A percentile compares a stretch with the other conserved stretches of the same genome.
phyloP scores from a whole-genome alignment of 2,113 vertebrate genomes.

The Harpagus bidentatus region DNA sequence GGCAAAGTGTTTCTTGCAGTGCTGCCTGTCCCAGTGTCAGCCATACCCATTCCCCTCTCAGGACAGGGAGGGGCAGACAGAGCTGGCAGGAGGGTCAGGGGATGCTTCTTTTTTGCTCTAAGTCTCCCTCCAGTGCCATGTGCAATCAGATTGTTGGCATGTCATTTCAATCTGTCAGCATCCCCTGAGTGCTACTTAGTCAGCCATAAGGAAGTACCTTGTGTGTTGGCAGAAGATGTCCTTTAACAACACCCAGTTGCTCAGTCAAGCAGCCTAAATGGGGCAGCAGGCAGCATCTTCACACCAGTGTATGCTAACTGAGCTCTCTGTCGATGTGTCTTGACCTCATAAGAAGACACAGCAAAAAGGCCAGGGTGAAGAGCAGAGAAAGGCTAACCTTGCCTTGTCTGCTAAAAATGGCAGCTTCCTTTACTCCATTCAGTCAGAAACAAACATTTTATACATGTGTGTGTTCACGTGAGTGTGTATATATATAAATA shows the following conservation, averaged over 20 bases:
- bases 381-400: conserved; percentile 51
- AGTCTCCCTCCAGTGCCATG: conserved; percentile 62
- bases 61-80: neutral
- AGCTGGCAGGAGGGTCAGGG: conserved; percentile 56
- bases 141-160: conserved; percentile 80
- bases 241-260: conserved; percentile 70
- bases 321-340: conserved; percentile 57
- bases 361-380: conserved; percentile 61
- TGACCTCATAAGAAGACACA: conserved; percentile 73
- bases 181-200: conserved; percentile 72
- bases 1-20: neutral
- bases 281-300: conserved; percentile 71
- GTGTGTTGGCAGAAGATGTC: conserved; percentile 69
- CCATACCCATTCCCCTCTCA: neutral
- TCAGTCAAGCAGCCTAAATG: conserved; percentile 73
- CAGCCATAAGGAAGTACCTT: conserved; percentile 69
- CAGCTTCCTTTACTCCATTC: conserved; percentile 55
- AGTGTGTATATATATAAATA: neutral
- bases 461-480: neutral
- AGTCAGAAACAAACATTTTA: conserved; percentile 55
- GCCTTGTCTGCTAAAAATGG: conserved; percentile 66
- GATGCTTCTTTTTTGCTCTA: conserved; percentile 43
- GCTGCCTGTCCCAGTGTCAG: neutral
- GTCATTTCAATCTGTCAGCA: conserved; percentile 77
- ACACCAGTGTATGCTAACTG: conserved; percentile 66